phyloP scores from a whole-genome alignment of 2,797 vertebrate genomes.

The Hypotaenidia okinawae region DNA sequence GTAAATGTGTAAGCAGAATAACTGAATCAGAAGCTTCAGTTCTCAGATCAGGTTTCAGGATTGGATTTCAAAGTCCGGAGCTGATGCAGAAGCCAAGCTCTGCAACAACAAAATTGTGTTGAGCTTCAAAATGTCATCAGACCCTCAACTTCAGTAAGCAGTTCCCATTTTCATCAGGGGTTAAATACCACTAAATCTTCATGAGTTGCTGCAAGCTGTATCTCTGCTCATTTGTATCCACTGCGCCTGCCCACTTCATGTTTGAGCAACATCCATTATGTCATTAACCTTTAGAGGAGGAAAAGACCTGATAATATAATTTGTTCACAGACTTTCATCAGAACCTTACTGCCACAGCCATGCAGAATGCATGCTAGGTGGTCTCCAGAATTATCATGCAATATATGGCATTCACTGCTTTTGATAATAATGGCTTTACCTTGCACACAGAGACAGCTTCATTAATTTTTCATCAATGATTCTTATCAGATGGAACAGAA shows the following conservation, averaged over 20 bases:
- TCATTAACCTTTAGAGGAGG: not conserved
- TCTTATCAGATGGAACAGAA: not conserved
- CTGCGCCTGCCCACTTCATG: not conserved
- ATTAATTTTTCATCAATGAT: not conserved
- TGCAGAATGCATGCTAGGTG: not conserved
- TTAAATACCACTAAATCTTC: not conserved
- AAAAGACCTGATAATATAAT: not conserved
- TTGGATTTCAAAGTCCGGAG: not conserved
- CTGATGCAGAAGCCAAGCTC: not conserved
- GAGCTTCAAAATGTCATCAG: not conserved
- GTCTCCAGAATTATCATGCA: not conserved
- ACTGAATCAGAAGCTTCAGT: not conserved
- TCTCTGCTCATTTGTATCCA: not conserved
- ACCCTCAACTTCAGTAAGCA: not conserved
- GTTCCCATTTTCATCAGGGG: not conserved
- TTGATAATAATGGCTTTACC: not conserved
- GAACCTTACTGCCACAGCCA: not conserved
- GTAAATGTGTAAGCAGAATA: not conserved
- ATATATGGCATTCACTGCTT: not conserved
- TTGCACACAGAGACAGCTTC: not conserved
- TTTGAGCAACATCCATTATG: not conserved
- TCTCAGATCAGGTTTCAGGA: not conserved
- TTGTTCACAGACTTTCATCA: not conserved
- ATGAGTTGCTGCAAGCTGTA: not conserved
- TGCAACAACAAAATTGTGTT: not conserved